phyloP scores from a whole-genome alignment of 2,888 invertebrate species.

The Drosophila silvestris region DNA sequence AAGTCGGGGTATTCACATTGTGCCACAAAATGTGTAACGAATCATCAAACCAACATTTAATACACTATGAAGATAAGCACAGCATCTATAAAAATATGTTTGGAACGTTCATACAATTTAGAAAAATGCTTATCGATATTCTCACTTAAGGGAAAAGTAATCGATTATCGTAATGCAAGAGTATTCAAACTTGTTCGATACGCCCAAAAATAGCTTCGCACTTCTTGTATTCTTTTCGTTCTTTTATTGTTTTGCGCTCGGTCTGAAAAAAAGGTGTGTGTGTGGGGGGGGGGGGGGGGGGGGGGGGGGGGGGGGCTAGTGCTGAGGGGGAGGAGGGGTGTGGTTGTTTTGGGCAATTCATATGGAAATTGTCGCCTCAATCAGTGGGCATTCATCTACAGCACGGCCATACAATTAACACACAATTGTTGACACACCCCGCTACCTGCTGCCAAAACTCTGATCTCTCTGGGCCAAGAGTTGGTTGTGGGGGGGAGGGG shows the following conservation, averaged over 20 bases:
- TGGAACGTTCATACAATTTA: neutral
- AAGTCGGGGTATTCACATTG: neutral
- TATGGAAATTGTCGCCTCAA: slow-evolving; percentile 59
- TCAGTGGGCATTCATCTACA: slow-evolving; percentile 74
- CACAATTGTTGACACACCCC: slow-evolving; percentile 57
- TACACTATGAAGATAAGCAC: neutral
- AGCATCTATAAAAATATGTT: neutral
- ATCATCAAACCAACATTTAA: neutral
- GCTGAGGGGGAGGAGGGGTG: neutral
- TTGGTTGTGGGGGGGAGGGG: neutral
- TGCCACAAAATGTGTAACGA: neutral
- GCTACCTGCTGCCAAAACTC: neutral
- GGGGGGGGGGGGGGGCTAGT: neutral
- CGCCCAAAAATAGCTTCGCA: neutral
- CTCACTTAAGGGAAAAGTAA: neutral
- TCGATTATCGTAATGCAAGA: neutral
- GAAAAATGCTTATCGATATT: neutral
- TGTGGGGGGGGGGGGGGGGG: accelerated
- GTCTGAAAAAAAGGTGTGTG: neutral
- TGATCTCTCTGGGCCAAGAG: slow-evolving; percentile 2
- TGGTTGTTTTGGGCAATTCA: slow-evolving; percentile 4
- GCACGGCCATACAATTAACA: slow-evolving; percentile 79
- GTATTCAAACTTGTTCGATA: neutral
- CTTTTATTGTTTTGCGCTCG: neutral
- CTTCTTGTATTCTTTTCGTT: neutral